phyloP scores from a whole-genome alignment of 2,797 vertebrate species.

The Lophotriccus pileatus region DNA sequence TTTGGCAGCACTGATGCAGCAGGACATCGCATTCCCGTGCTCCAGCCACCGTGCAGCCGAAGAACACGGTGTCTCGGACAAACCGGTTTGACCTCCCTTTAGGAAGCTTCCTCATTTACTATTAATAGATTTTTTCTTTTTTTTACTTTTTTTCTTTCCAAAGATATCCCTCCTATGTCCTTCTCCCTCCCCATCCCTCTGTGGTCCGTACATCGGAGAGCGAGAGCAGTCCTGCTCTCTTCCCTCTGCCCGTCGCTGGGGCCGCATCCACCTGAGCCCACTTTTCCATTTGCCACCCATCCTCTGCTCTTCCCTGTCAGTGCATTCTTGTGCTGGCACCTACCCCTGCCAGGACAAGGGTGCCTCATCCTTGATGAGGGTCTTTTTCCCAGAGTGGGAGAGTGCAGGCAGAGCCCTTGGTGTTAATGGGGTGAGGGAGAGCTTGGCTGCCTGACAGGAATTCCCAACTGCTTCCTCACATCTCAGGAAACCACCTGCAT shows the following conservation, averaged over 20 bases:
- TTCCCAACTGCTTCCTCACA: not conserved
- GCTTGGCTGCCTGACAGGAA: not conserved
- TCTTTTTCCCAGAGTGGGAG: not conserved
- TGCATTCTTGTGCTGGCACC: fast-evolving
- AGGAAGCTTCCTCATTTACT: not conserved
- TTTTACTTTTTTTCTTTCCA: not conserved
- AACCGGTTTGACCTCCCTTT: not conserved
- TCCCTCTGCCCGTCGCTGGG: fast-evolving
- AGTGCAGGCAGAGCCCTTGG: not conserved
- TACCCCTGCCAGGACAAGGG: not conserved
- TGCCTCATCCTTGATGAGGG: not conserved
- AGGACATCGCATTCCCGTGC: not conserved
- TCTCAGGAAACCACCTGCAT: not conserved
- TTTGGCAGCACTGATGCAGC: not conserved
- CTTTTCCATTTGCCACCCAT: not conserved
- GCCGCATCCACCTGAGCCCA: not conserved
- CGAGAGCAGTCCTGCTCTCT: not conserved
- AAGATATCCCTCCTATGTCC: not conserved
- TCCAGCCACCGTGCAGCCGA: fast-evolving
- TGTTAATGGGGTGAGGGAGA: not conserved
- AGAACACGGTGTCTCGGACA: fast-evolving
- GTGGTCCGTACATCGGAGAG: not conserved
- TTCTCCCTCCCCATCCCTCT: not conserved
- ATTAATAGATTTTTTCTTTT: not conserved
- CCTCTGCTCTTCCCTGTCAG: not conserved